Conservation (phyloP, 2,888 invertebrate species). For the Campoplex capitator region DNA sequence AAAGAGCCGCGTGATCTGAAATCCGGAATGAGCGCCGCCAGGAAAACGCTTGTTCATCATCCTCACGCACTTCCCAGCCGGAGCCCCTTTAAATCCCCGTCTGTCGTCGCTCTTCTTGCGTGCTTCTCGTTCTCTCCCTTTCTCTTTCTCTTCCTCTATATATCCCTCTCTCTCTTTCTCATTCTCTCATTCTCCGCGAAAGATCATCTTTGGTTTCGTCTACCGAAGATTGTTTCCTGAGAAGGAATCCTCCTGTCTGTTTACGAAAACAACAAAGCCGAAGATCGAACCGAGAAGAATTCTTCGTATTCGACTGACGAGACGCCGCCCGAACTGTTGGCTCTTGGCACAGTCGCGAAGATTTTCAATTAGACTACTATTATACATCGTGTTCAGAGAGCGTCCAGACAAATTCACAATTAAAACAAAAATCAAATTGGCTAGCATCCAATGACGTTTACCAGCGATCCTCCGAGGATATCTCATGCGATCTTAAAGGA, state of each 20-base stretch:
- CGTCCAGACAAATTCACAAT: conserved; percentile 2
- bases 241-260: conserved; percentile 40
- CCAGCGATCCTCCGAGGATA: background rate
- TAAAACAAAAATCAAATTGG: background rate
- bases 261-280: conserved; percentile 26
- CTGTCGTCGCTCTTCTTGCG: conserved; percentile 53
- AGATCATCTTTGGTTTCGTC: conserved; percentile 39
- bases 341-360: conserved; percentile 1
- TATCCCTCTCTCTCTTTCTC: background rate
- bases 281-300: background rate
- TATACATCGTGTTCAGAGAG: conserved; percentile 1
- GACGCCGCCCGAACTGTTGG: conserved; percentile 1
- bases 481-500: background rate
- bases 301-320: conserved; percentile 21
- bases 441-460: background rate
- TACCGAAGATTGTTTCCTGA: conserved; percentile 36
- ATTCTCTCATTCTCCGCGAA: background rate
- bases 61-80: conserved; percentile 43
- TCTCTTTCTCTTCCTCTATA: background rate
- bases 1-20: conserved; percentile 67
- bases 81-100: background rate
- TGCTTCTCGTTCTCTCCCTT: conserved; percentile 13
- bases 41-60: conserved; percentile 64
- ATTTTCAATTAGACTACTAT: conserved; percentile 10
- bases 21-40: conserved; percentile 64